Conservation (phyloP, 2,113 vertebrate genomes). For the Scytalopus superciliaris region DNA sequence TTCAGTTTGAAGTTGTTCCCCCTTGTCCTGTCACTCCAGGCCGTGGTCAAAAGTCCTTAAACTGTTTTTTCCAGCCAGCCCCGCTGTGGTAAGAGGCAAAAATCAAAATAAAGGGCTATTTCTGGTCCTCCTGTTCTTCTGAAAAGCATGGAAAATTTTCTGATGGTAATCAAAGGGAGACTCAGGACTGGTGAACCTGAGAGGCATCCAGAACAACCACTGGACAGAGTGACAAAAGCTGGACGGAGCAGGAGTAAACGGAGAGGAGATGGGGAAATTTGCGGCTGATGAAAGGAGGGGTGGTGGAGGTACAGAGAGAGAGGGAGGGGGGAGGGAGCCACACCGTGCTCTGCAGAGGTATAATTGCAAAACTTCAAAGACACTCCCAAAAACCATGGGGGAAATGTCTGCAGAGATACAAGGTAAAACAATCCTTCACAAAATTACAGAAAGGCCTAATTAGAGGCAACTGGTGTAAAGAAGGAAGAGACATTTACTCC, state of each 20-base stretch:
- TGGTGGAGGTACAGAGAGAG: background rate
- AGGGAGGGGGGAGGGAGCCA: background rate
- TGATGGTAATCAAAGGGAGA: background rate
- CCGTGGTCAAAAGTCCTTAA: background rate
- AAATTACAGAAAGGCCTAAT: background rate
- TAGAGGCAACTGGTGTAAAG: background rate
- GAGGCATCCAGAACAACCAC: background rate
- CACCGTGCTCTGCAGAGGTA: background rate
- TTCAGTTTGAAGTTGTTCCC: rapidly evolving
- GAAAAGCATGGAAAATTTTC: rapidly evolving
- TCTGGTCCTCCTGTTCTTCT: background rate
- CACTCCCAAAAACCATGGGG: rapidly evolving
- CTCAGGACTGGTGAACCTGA: background rate
- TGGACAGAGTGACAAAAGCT: background rate
- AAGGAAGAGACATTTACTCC: background rate
- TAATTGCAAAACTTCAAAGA: background rate
- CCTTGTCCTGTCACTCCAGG: background rate
- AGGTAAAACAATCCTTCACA: background rate
- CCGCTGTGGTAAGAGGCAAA: background rate
- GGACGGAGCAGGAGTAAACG: background rate
- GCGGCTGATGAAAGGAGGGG: background rate
- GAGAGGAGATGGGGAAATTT: background rate
- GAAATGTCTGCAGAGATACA: background rate
- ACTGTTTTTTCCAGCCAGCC: background rate
- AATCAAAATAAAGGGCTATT: background rate